Conservation (phyloP, 1,140 invertebrate species). For the Micrasema minimum region DNA sequence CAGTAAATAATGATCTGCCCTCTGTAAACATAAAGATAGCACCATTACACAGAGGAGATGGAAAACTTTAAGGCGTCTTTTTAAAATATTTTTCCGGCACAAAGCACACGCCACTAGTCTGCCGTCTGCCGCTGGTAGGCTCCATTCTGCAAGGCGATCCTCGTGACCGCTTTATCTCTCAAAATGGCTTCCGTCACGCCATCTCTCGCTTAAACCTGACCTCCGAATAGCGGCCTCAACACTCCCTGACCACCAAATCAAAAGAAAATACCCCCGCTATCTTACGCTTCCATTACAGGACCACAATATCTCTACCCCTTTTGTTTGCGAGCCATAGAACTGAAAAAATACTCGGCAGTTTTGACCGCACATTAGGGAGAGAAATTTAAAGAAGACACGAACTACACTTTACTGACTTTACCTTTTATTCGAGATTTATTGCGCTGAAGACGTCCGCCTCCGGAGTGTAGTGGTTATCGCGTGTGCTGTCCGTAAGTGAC, state of each 20-base stretch:
- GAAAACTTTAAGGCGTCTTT: too few species aligned
- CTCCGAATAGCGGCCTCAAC: background rate
- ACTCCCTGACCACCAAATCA: background rate
- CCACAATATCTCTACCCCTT: too few species aligned
- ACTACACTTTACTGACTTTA: constrained; percentile 28
- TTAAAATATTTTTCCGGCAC: too few species aligned
- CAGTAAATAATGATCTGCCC: too few species aligned
- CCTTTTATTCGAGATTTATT: constrained; percentile 13
- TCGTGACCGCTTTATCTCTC: constrained; percentile 22
- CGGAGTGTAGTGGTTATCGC: too few species aligned
- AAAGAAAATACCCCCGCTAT: background rate
- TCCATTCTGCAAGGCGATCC: constrained; percentile 26
- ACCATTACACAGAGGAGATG: too few species aligned
- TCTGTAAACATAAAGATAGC: too few species aligned
- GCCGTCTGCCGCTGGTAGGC: background rate
- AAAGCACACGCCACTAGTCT: too few species aligned
- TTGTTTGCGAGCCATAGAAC: background rate
- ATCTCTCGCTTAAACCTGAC: constrained; percentile 29
- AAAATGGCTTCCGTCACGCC: constrained; percentile 30
- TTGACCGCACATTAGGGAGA: constrained; percentile 6
- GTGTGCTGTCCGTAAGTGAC: too few species aligned
- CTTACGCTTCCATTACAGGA: too few species aligned
- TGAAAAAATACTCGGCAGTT: background rate
- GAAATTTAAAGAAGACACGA: constrained; percentile 13
- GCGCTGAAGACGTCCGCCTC: too few species aligned